Evolutionary conservation across 2,797 vertebrate genomes (phyloP).

Genomic region (Neostethus bicornis): DNA sequence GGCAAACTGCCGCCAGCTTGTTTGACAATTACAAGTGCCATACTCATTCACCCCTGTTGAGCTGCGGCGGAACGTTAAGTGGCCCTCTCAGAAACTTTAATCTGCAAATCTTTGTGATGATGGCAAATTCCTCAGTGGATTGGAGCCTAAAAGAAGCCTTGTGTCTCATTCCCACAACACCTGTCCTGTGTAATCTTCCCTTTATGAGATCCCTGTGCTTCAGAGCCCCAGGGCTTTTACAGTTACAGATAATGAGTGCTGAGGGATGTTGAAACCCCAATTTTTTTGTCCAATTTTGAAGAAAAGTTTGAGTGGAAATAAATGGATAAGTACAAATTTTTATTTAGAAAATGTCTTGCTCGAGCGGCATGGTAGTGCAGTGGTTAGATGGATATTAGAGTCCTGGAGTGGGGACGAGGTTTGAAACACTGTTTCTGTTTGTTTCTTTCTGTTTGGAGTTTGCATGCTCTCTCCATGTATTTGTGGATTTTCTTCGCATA

Average conservation of each 20-base stretch:
- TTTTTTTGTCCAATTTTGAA: slow-evolving; percentile 43
- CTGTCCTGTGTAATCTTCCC: slow-evolving; percentile 57
- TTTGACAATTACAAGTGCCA: slow-evolving; percentile 71
- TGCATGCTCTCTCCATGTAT: no score
- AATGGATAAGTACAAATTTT: neutral
- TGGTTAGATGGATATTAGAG: no score
- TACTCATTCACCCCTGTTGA: slow-evolving; percentile 44
- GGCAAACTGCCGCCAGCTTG: slow-evolving; percentile 46
- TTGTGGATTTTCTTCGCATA: no score
- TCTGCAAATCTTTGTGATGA: slow-evolving; percentile 72
- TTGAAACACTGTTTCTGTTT: no score
- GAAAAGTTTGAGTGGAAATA: slow-evolving; percentile 6
- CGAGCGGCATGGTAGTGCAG: no score
- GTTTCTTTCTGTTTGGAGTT: no score
- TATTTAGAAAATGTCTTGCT: slow-evolving; percentile 3
- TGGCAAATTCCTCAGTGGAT: slow-evolving; percentile 64
- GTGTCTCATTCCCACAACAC: slow-evolving; percentile 57
- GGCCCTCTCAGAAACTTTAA: slow-evolving; percentile 68
- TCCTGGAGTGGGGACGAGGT: no score
- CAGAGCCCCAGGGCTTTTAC: slow-evolving; percentile 18
- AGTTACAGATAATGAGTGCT: slow-evolving; percentile 45
- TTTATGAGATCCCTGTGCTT: slow-evolving; percentile 42
- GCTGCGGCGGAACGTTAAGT: slow-evolving; percentile 60
- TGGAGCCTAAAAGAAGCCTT: slow-evolving; percentile 57
- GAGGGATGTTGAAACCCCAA: slow-evolving; percentile 41